Evolutionary conservation across 2,888 invertebrate species (phyloP).

Genomic region (Acleris emargana): DNA sequence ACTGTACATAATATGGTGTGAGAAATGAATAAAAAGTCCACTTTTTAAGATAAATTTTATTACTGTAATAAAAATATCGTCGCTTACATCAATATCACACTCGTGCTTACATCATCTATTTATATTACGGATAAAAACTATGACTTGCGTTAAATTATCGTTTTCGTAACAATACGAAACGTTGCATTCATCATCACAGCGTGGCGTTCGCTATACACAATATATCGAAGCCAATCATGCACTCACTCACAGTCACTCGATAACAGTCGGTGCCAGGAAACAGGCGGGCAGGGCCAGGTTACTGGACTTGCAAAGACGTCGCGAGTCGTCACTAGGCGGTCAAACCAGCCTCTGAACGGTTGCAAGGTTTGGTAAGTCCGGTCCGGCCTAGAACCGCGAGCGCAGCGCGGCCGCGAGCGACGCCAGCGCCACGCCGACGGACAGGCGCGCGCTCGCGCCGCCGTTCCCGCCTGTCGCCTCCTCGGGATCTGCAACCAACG

Average conservation of each 20-base stretch:
- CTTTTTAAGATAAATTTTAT: constrained; percentile 30
- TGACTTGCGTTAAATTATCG: constrained; percentile 82
- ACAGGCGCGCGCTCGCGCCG: constrained; percentile 45
- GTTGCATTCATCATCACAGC: constrained; percentile 73
- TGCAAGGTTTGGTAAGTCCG: constrained; percentile 12
- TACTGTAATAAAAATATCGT: constrained; percentile 78
- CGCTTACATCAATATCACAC: constrained; percentile 83
- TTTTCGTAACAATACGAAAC: constrained; percentile 76
- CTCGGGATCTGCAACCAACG: constrained; percentile 50
- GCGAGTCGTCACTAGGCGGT: constrained; percentile 44
- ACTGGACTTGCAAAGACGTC: constrained; percentile 59
- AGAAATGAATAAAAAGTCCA: background rate
- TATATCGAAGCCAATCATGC: constrained; percentile 68
- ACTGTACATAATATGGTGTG: background rate
- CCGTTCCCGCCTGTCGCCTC: constrained; percentile 49
- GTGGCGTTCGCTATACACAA: constrained; percentile 73
- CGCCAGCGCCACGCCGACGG: constrained; percentile 8
- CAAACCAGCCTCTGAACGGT: constrained; percentile 45
- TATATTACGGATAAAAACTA: constrained; percentile 82
- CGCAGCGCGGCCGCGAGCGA: constrained; percentile 37
- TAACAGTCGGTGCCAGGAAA: constrained; percentile 68
- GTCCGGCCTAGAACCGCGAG: constrained; percentile 33
- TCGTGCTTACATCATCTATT: constrained; percentile 83
- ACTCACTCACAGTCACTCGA: constrained; percentile 61
- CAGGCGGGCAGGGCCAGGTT: constrained; percentile 33